phyloP scores from a whole-genome alignment of 2,888 invertebrate species.

The Eucera pruinosa region DNA sequence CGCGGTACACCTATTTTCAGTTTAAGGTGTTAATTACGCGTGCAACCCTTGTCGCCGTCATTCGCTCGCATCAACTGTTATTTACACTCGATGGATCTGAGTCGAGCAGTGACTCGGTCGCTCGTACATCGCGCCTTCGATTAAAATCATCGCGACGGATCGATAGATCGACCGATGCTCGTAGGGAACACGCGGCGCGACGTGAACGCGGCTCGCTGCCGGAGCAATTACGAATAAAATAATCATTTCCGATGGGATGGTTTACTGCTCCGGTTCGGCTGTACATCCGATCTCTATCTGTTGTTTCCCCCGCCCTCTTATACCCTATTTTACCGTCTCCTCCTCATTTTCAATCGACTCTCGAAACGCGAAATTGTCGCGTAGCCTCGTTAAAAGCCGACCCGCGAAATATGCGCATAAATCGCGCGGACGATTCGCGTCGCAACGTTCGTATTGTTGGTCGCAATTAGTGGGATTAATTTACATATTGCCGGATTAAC shows the following conservation, averaged over 20 bases:
- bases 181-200: conserved; percentile 4
- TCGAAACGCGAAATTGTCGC: conserved; percentile 54
- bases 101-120: background rate
- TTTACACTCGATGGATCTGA: conserved; percentile 19
- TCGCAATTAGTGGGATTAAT: conserved; percentile 82
- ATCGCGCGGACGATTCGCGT: conserved; percentile 61
- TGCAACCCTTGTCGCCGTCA: background rate
- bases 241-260: conserved; percentile 43
- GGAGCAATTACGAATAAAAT: conserved; percentile 47
- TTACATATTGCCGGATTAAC: conserved; percentile 82
- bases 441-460: conserved; percentile 73
- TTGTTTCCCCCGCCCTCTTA: no score
- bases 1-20: background rate
- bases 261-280: no score
- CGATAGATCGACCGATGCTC: conserved; percentile 28
- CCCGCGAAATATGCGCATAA: conserved; percentile 70
- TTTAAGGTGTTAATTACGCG: conserved; percentile 27
- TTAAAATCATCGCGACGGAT: conserved; percentile 36
- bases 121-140: background rate
- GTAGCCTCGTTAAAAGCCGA: conserved; percentile 58
- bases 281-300: background rate
- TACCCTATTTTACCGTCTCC: no score
- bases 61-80: conserved; percentile 21
- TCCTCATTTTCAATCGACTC: conserved; percentile 60
- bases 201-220: conserved; percentile 36